Evolutionary conservation across 2,888 invertebrate genomes (phyloP).

Genomic region (Pseudeuparius sepicola): DNA sequence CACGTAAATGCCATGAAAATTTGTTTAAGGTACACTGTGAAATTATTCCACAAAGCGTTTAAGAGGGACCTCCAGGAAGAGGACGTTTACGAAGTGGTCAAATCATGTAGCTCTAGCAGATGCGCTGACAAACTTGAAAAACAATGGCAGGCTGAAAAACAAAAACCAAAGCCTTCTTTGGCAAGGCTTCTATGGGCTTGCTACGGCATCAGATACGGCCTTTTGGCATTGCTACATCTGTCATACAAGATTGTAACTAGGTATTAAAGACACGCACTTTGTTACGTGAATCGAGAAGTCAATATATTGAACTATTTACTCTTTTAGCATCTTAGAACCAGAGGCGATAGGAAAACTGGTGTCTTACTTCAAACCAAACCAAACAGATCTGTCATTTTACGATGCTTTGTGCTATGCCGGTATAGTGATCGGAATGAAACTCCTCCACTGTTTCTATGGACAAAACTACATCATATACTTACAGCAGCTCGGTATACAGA

Average conservation of each 20-base stretch:
- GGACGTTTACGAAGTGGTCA: conserved; percentile 48
- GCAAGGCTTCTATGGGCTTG: conserved; percentile 23
- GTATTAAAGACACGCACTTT: too few relatives aligned
- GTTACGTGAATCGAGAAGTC: too few relatives aligned
- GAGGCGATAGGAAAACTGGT: conserved; percentile 56
- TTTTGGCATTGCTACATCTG: conserved; percentile 18
- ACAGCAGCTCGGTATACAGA: conserved; percentile 65
- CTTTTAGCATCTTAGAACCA: too few relatives aligned
- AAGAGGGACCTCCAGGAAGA: conserved; percentile 52
- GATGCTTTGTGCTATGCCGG: conserved; percentile 60
- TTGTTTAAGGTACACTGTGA: conserved; percentile 57
- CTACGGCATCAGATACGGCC: conserved; percentile 21
- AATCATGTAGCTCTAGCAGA: conserved; percentile 33
- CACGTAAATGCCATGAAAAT: too few relatives aligned
- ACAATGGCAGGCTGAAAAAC: conserved; percentile 28
- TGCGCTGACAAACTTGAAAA: conserved; percentile 32
- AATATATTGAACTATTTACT: too few relatives aligned
- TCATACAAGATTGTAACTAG: conserved; percentile 16
- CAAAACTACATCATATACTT: conserved; percentile 74
- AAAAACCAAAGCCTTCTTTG: conserved; percentile 22
- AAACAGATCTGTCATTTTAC: conserved; percentile 36
- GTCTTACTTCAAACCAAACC: conserved; percentile 51
- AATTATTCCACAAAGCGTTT: conserved; percentile 53
- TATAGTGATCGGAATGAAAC: conserved; percentile 51
- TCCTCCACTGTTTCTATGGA: conserved; percentile 51